A percentile compares a stretch with the other conserved stretches of the same genome.
phyloP scores from a whole-genome alignment of 53 echinoderm and acorn worm species.

The Crossaster papposus region DNA sequence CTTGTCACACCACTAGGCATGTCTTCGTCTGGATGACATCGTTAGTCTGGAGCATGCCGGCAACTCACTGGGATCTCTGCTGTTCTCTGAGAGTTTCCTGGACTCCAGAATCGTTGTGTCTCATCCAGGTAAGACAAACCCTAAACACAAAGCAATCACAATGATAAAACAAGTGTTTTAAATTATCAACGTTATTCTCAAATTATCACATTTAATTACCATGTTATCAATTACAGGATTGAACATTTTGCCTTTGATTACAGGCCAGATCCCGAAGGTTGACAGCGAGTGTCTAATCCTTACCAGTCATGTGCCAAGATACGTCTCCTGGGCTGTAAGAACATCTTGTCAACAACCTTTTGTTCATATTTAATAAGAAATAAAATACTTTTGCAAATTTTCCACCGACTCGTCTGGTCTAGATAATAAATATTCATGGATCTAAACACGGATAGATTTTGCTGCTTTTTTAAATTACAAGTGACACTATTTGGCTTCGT shows the following conservation, averaged over 20 bases:
- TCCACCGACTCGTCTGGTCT: neutral
- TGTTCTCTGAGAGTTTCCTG: constrained; percentile 93
- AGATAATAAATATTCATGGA: no score
- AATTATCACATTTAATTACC: no score
- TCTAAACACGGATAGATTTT: no score
- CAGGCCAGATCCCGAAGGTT: constrained; percentile 58
- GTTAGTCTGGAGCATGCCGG: constrained; percentile 81
- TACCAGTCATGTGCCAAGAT: constrained; percentile 82
- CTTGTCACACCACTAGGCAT: constrained; percentile 56
- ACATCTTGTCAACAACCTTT: neutral
- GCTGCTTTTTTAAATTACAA: no score
- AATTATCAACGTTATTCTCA: no score
- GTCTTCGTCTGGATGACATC: constrained; percentile 73
- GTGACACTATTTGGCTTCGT: no score
- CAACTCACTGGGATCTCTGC: constrained; percentile 74
- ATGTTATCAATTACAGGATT: neutral
- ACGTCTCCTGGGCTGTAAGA: constrained; percentile 88
- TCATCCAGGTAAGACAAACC: constrained; percentile 62
- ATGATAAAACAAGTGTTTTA: no score
- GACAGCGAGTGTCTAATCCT: constrained; percentile 76
- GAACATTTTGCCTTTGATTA: neutral
- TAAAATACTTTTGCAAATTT: neutral
- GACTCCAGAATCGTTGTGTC: constrained; percentile 76
- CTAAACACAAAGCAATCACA: neutral
- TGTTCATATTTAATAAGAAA: neutral